A percentile compares a stretch with the other conserved stretches of the same genome.
These are phyloP conservation scores for Melinopterus prodromus DNA, from an alignment of 2,888 invertebrate genomes.

Conservation along the genomic window DNA sequence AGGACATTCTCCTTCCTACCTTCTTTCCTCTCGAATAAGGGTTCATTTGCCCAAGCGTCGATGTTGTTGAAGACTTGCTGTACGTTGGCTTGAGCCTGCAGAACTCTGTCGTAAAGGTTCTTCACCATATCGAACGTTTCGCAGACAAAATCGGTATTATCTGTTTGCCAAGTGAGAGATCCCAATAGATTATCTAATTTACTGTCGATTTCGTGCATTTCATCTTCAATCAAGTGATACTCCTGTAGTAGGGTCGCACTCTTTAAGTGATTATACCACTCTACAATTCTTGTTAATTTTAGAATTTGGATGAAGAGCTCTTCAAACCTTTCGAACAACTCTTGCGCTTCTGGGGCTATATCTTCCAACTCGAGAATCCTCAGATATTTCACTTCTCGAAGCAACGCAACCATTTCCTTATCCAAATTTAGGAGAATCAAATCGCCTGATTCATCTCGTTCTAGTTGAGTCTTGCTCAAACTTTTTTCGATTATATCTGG, in stretches of 20 bases:
- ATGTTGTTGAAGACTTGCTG: slow-evolving; percentile 66
- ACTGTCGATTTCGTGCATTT: slow-evolving; percentile 78
- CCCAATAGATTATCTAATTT: slow-evolving; percentile 74
- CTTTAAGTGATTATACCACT: slow-evolving; percentile 86
- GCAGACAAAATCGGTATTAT: slow-evolving; percentile 76
- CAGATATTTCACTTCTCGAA: slow-evolving; percentile 87
- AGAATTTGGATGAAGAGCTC: slow-evolving; percentile 65
- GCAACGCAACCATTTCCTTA: slow-evolving; percentile 71
- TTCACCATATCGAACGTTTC: slow-evolving; percentile 73
- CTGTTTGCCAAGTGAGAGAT: slow-evolving; percentile 80
- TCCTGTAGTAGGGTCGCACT: slow-evolving; percentile 79
- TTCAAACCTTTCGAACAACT: slow-evolving; percentile 74
- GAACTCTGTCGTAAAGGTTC: slow-evolving; percentile 74
- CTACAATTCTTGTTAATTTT: slow-evolving; percentile 66
- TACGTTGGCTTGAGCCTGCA: slow-evolving; percentile 74
- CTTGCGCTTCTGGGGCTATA: slow-evolving; percentile 68
- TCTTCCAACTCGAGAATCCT: slow-evolving; percentile 61
- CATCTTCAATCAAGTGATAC: slow-evolving; percentile 76
- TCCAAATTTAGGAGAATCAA: slow-evolving; percentile 74
- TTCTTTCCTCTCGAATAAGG: slow-evolving; percentile 80
- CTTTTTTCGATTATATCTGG: slow-evolving; percentile 70
- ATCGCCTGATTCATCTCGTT: slow-evolving; percentile 61
- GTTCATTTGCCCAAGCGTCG: slow-evolving; percentile 75
- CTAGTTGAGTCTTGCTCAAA: slow-evolving; percentile 69
- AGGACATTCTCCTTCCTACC: slow-evolving; percentile 66